Evolutionary conservation across 2,797 vertebrate species (phyloP), one percentile per base, ranked within the genome.

Genomic region (Poeciliopsis infans): DNA sequence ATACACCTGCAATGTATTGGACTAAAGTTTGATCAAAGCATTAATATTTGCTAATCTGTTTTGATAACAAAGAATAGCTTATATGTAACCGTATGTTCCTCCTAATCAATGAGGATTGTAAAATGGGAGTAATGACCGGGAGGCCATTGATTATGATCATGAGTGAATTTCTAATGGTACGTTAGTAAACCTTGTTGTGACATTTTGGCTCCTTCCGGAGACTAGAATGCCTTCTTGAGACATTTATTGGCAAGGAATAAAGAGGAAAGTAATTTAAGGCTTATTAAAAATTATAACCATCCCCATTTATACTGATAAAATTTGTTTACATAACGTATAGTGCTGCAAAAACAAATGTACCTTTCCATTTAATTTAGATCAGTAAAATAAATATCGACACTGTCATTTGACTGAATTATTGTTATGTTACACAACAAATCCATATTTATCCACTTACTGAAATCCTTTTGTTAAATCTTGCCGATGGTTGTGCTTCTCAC

Each of bases 101-200:
- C 74, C 72, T 85, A 85, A 85, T 86, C 74, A 71, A 25, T 23
- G 12, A 33, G 39, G 46, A 51, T 77, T 85, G 82, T 89, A 85
- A 90, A 93, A 78, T 72, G 51, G 49, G 91, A 86, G 87, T 71
- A 93, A 86, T 87, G 89, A 89, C 91, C 86, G n/a, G 1, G 4
- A 68, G 86, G 86, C 8, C 79, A 83, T 87, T 87, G 78, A 77
- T 80, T 78, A 5, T 28, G 46, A 10, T 73, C 57, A 69, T 3
- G 49, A 47, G 57, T 0, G 16, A 25, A 66, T 49, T 0, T 41
- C 64, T 41, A 68, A 41, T 12, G 25, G 68, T 64, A 61, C 2
- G 5, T 43, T 66, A 66, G 6, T 7, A 13, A 71, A 55, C 36
- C 0, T 69, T 39, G 39, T 78, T 18, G 33, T 3, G 20, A 78